phyloP scores from a whole-genome alignment of 2,888 invertebrate species.

The Tachina lurida region DNA sequence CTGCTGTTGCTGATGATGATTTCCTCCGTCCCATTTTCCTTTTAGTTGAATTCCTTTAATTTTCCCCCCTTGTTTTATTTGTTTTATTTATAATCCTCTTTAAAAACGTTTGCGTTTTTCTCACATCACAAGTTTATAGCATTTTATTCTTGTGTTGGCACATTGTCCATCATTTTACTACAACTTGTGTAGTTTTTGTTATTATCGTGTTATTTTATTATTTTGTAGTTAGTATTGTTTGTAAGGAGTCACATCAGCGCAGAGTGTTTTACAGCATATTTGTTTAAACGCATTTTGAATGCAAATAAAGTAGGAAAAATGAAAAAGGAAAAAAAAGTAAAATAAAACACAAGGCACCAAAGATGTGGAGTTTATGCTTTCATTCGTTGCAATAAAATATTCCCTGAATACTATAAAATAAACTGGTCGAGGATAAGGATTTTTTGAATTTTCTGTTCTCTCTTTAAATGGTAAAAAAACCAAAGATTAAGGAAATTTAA shows the following conservation, averaged over 20 bases:
- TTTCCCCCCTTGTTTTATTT: not conserved
- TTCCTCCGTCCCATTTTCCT: slow-evolving; percentile 31
- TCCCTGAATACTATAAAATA: slow-evolving; percentile 15
- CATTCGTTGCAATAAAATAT: slow-evolving; percentile 24
- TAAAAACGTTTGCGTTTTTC: slow-evolving; percentile 33
- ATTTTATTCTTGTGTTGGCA: slow-evolving; percentile 65
- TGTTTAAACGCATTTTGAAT: slow-evolving; percentile 57
- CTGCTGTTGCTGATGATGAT: slow-evolving; percentile 21
- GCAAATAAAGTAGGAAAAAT: slow-evolving; percentile 2
- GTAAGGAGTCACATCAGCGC: slow-evolving; percentile 28
- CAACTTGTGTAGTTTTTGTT: slow-evolving; percentile 16
- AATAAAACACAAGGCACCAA: slow-evolving; percentile 1
- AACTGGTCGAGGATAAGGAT: slow-evolving; percentile 2
- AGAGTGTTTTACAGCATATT: slow-evolving; percentile 45
- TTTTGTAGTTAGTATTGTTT: slow-evolving; percentile 15
- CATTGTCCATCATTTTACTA: slow-evolving; percentile 66
- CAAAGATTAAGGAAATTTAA: not conserved
- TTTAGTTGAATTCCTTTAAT: not conserved
- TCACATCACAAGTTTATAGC: slow-evolving; percentile 45
- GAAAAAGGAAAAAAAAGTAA: too few species aligned
- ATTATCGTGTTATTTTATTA: slow-evolving; percentile 20
- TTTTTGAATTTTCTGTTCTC: not conserved
- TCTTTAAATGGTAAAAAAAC: not conserved
- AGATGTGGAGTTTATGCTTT: not conserved
- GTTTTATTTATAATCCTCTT: slow-evolving; percentile 31